Conservation (phyloP, 2,888 invertebrate genomes). For the Yponomeuta plumbellus region DNA sequence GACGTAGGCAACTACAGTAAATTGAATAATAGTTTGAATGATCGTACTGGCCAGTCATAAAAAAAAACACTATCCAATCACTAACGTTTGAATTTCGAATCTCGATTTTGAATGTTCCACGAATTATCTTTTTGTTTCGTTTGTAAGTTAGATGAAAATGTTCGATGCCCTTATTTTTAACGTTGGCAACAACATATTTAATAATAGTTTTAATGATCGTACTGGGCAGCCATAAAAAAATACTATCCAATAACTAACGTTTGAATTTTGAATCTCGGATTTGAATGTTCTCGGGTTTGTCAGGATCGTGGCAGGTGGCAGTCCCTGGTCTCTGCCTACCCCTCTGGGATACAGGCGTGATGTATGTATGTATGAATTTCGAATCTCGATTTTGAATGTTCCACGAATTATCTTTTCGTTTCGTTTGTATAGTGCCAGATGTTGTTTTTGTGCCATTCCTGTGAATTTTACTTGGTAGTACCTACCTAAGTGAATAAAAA, state of each 20-base stretch:
- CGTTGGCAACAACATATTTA: not conserved
- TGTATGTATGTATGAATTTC: not conserved
- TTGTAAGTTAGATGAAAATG: not conserved
- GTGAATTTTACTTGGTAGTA: no score
- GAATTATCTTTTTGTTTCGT: not conserved
- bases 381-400: not conserved
- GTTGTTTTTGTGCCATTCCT: not conserved
- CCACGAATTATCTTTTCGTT: not conserved
- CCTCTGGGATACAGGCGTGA: no score
- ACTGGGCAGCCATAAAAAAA: not conserved
- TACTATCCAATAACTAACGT: not conserved
- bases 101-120: not conserved
- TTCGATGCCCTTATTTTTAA: not conserved
- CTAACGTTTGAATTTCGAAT: not conserved
- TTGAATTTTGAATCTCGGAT: not conserved
- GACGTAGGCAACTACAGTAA: not conserved
- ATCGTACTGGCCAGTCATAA: not conserved
- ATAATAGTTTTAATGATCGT: not conserved
- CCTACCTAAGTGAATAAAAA: no score
- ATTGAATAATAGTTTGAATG: not conserved
- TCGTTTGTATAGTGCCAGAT: not conserved
- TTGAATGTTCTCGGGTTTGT: not conserved
- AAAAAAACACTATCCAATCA: constrained; percentile 3
- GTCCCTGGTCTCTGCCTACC: no score
- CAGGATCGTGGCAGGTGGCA: no score